Evolutionary conservation across 1,140 invertebrate species (phyloP).

Genomic region (Steinernema feltiae): DNA sequence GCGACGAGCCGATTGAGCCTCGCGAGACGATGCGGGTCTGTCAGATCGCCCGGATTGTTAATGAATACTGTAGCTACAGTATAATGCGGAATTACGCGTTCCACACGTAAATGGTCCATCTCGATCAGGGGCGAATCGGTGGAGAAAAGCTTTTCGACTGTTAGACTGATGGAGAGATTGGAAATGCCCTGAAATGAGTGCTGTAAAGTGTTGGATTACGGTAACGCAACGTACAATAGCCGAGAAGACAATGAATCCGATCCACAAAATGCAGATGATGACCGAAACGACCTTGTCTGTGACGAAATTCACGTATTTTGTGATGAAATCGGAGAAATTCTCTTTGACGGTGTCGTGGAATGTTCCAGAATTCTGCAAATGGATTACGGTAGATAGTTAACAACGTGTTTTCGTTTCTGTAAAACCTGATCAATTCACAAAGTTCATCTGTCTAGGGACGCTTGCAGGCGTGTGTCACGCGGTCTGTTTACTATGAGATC

Average conservation of each 20-base stretch:
- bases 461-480: too few species aligned
- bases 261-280: constrained; percentile 42
- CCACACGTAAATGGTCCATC: constrained; percentile 50
- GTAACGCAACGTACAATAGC: constrained; percentile 46
- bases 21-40: constrained; percentile 43
- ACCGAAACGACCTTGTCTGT: constrained; percentile 46
- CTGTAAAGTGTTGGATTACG: neutral
- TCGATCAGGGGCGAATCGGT: constrained; percentile 51
- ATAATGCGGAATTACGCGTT: constrained; percentile 55
- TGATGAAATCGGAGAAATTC: constrained; percentile 46
- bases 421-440: too few species aligned
- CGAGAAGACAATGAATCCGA: constrained; percentile 48
- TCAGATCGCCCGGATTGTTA: constrained; percentile 51
- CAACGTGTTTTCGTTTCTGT: too few species aligned
- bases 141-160: constrained; percentile 51
- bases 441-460: too few species aligned
- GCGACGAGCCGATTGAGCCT: constrained; percentile 32
- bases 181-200: constrained; percentile 39
- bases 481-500: too few species aligned
- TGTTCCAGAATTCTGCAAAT: neutral
- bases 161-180: constrained; percentile 43
- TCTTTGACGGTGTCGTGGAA: constrained; percentile 56
- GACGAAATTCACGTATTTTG: constrained; percentile 47
- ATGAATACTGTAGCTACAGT: constrained; percentile 54
- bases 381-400: too few species aligned